phyloP scores from a whole-genome alignment of 1,140 invertebrate species.

The Mamestra configurata region DNA sequence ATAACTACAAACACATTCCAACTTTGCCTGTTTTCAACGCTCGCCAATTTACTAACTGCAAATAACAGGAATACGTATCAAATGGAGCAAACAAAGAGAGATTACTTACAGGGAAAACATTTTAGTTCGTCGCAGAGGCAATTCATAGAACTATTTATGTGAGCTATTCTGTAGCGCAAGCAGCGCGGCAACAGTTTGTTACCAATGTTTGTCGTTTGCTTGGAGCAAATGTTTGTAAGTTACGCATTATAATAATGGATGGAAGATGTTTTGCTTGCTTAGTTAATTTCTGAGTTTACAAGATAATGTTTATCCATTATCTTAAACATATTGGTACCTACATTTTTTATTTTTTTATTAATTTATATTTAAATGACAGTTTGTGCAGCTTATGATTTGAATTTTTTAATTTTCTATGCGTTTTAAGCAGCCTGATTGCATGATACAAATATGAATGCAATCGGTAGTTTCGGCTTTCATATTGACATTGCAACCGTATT shows the following conservation, averaged over 20 bases:
- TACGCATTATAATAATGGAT: not conserved
- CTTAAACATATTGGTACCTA: too few species aligned
- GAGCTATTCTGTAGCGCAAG: not conserved
- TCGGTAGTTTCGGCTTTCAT: too few species aligned
- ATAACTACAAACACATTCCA: not conserved
- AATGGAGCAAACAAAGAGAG: constrained; percentile 42
- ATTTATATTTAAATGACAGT: too few species aligned
- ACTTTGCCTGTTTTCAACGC: constrained; percentile 35
- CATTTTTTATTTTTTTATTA: too few species aligned
- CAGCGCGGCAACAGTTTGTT: not conserved
- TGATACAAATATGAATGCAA: too few species aligned
- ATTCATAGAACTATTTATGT: constrained; percentile 38
- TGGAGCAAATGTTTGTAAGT: not conserved
- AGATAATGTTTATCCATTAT: too few species aligned
- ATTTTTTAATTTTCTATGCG: too few species aligned
- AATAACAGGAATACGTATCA: constrained; percentile 32
- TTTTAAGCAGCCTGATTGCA: too few species aligned
- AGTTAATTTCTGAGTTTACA: too few species aligned
- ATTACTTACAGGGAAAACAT: constrained; percentile 46
- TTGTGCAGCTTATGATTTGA: too few species aligned
- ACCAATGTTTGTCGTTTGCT: not conserved
- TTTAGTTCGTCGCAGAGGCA: constrained; percentile 28
- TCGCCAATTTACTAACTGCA: constrained; percentile 33
- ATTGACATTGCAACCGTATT: too few species aligned
- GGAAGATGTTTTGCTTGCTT: too few species aligned